A percentile compares a stretch with the other conserved stretches of the same genome.
Evolutionary conservation across 1,140 invertebrate genomes (phyloP).

Genomic region (Maconellicoccus hirsutus): DNA sequence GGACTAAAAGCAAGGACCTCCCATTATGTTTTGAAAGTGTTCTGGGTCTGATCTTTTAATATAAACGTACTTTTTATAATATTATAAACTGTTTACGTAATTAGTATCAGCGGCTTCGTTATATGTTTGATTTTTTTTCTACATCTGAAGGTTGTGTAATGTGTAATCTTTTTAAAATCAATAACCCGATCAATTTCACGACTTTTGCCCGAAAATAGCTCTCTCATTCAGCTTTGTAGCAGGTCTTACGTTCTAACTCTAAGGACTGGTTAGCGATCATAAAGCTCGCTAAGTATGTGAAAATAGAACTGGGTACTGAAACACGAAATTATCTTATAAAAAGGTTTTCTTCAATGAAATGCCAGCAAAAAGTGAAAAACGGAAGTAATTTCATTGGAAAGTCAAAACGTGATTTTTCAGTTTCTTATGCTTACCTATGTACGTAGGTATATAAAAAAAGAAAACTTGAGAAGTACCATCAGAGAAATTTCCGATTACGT

Average conservation of each 20-base stretch:
- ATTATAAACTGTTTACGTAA: slow-evolving; percentile 21
- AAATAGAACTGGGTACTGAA: no score
- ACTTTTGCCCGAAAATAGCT: neutral
- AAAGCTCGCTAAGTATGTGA: no score
- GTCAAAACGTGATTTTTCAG: slow-evolving; percentile 17
- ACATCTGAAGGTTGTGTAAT: neutral
- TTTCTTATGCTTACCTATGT: neutral
- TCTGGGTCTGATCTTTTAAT: slow-evolving; percentile 21
- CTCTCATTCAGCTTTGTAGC: neutral
- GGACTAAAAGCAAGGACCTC: slow-evolving; percentile 20
- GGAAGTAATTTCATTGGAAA: neutral
- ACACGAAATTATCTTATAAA: no score
- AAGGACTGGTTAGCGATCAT: no score
- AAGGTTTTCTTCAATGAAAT: neutral
- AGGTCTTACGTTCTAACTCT: neutral
- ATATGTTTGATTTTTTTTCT: neutral
- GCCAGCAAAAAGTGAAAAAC: neutral
- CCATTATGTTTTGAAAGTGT: slow-evolving; percentile 19
- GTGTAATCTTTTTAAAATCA: neutral
- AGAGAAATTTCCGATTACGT: slow-evolving; percentile 2
- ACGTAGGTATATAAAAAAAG: neutral
- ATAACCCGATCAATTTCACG: neutral
- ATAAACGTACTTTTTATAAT: slow-evolving; percentile 21
- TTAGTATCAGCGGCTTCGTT: slow-evolving; percentile 19
- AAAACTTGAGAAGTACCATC: slow-evolving; percentile 10